Percentiles rank a stretch among this genome's conserved stretches.
Evolutionary conservation across 2,797 vertebrate genomes (phyloP).

Genomic region (Glossophaga mutica): DNA sequence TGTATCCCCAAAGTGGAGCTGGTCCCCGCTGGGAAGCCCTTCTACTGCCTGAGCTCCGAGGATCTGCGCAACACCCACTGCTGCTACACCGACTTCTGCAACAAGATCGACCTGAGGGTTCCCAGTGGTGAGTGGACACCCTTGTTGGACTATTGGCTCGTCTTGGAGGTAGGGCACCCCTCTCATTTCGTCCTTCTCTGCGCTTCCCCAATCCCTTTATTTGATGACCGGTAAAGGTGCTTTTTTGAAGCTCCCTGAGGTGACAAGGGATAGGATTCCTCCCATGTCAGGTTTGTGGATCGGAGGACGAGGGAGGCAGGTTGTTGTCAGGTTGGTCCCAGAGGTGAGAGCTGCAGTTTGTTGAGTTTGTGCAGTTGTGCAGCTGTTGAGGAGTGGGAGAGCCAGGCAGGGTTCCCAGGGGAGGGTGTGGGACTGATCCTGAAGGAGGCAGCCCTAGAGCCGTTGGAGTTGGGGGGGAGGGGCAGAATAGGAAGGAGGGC

Average conservation of each 20-base stretch:
- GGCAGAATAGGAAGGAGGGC: neutral
- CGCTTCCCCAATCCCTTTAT: neutral
- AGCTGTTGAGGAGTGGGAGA: neutral
- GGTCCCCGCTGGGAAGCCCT: constrained; percentile 93
- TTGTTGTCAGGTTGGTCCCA: neutral
- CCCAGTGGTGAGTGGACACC: constrained; percentile 88
- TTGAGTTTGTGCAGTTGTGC: too few species aligned
- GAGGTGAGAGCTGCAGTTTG: neutral
- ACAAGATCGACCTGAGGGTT: constrained; percentile 92
- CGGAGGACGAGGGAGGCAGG: neutral
- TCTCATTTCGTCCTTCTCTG: neutral
- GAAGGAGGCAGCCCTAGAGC: neutral
- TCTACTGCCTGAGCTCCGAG: constrained; percentile 95
- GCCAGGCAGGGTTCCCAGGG: neutral
- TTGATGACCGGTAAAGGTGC: neutral
- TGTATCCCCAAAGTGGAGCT: constrained; percentile 90
- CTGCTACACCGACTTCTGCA: constrained; percentile 97
- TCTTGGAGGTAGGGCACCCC: neutral
- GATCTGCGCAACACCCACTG: constrained; percentile 95
- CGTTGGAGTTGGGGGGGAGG: neutral
- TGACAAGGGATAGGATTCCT: neutral
- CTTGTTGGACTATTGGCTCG: constrained; percentile 18
- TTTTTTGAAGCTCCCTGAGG: neutral
- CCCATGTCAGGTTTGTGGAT: neutral
- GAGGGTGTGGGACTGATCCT: neutral